phyloP scores from a whole-genome alignment of 2,888 invertebrate genomes.

The Acanthococcus lagerstroemiae region DNA sequence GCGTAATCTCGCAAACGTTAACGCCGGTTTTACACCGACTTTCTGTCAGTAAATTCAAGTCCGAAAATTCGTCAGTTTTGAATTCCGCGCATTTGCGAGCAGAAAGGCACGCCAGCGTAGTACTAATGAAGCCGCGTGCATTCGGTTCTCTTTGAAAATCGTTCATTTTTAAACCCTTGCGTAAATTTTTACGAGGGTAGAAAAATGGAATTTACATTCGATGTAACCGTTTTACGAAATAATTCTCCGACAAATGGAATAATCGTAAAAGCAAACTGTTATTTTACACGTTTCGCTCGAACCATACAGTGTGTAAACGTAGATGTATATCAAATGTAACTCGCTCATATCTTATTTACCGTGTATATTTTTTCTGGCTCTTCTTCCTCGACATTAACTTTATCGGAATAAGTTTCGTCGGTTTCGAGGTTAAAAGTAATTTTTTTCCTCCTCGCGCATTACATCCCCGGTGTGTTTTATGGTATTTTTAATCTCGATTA shows the following conservation, averaged over 20 bases:
- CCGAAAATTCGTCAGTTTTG: no score
- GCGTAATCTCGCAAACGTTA: no score
- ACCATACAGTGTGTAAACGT: background rate
- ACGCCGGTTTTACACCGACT: no score
- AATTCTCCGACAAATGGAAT: slow-evolving; percentile 18
- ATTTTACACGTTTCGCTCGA: slow-evolving; percentile 20
- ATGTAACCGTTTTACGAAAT: background rate
- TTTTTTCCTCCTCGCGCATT: background rate
- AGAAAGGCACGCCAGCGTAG: background rate
- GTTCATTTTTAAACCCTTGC: background rate
- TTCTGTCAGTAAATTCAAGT: no score
- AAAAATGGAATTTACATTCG: background rate
- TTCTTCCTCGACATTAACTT: background rate
- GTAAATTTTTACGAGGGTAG: background rate
- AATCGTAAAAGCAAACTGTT: slow-evolving; percentile 23
- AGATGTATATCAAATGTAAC: background rate
- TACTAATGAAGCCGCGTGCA: no score
- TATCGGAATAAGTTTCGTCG: background rate
- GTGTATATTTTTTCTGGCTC: background rate
- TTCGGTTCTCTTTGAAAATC: no score
- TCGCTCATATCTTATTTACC: background rate
- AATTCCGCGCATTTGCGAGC: background rate
- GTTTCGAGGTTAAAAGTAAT: background rate
- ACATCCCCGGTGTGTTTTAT: slow-evolving; percentile 10
- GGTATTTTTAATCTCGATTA: slow-evolving; percentile 20